Evolutionary conservation across 2,113 vertebrate genomes (phyloP), one percentile per base, ranked within the genome.

Genomic region (Myotis lucifugus): DNA sequence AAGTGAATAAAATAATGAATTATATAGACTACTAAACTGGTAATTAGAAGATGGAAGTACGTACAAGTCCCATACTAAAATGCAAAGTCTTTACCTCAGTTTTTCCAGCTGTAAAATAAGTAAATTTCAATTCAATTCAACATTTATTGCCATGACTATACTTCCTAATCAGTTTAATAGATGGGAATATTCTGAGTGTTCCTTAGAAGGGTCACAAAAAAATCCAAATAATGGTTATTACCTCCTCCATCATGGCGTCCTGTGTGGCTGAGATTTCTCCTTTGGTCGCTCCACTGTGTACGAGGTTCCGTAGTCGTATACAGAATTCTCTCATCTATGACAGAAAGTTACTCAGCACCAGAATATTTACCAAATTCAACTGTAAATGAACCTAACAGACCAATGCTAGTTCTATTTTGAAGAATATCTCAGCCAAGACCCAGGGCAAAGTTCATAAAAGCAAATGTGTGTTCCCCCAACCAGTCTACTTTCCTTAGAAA

Each of bases 241-340:
- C 99, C 99, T 99, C 99, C 96, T 99, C 99, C 83, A 99, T 99
- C 99, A 99, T 99, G 73, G 82, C 97, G 94, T 99, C 99, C 96
- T 99, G 98, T 0, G 99, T 98, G 17, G 98, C 98, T 92, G 97
- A 98, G 15, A 99, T 95, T 46, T 99, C 99, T 13, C 97, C 98
- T 97, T 99, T 99, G 61, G 98, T 98, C 25, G 98, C 98, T 14
- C 98, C 99, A 32, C 98, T 99, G 77, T 98, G 98, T 91, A 99
- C 99, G 99, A 99, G 99, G 95, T 99, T 99, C 96, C 99, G 99
- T 88, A 99, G 98, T 93, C 99, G 98, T 97, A 99, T 97, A 91
- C 99, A 99, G 97, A 99, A 99, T 96, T 99, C 99, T 96, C 99
- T 99, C 98, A 99, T 98, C 99, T 99, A 88, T 76, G 14, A 42